Evolutionary conservation across 2,888 invertebrate species (phyloP), one percentile per base, ranked within the genome.

Genomic region (Drosophila diplacantha): DNA sequence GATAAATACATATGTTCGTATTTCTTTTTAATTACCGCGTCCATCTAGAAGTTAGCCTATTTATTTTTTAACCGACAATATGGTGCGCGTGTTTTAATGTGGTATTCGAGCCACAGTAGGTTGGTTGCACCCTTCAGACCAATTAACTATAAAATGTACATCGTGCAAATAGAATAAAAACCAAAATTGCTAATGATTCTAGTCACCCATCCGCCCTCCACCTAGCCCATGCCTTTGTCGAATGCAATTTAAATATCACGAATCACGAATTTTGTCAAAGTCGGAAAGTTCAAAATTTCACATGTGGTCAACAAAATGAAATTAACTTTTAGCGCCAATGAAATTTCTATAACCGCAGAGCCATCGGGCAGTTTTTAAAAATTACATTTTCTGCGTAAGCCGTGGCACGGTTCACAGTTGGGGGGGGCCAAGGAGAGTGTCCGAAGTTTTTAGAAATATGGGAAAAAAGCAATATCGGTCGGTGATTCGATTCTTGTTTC

Each of bases 301-400:
- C 70, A 79, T 79, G 79, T 67, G 79, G 79, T 81, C 62, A 55
- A 53, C 66, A 55, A 71, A 81, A 76, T 81, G 69, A 79, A 80
- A 80, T 80, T 80, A 82, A 80, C 81, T 82, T 82, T 77, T 68
- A 58, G 77, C 67, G 66, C 47, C 69, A 57, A 71, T 62, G 60
- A 51, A 73, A 72, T 59, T 59, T 50, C 47, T 18, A 49, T 41
- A 57, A 62, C 68, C 70, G 18, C 78, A 70, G 37, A 41, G 35
- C 60, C 18, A 29, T 52, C 38, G 58, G 64, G 64, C 43, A 64
- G 55, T 59, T 68, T 72, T 58, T 52, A 41, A 58, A 74, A 66
- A 68, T 69, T 57, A 41, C 55, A 74, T 73, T 78, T 71, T 49
- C 47, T 52, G 59, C 37, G 11, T 34, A 37, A 12, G 22, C 11